Evolutionary conservation across 2,888 invertebrate species (phyloP), one percentile per base, ranked within the genome.

Genomic region (Phalera bucephala): DNA sequence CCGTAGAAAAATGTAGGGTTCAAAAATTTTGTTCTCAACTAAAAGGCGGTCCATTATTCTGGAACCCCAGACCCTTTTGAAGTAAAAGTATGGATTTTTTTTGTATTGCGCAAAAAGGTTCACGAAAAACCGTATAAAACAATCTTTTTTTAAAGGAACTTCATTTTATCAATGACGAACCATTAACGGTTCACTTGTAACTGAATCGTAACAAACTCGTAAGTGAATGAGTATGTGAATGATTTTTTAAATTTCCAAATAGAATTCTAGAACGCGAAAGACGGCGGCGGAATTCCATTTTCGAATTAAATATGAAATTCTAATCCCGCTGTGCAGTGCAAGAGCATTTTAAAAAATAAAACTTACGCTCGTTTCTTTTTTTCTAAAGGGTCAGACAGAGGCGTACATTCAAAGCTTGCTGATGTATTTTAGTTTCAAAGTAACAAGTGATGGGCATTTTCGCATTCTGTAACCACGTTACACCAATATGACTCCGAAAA

Each of bases 61-160:
- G 14, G 23, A 36, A 39, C 28, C 23, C 11, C 4, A 33, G 34
- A 52, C 56, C 56, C 44, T 47, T 49, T 38, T 33, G 2, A 20
- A 20, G 17, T 19, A 19, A 11, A 29, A n/a, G n/a, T n/a, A n/a
- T n/a, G n/a, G n/a, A n/a, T n/a, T 29, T 29, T 10, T 9, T 26
- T 17, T 32, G 20, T 26, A 31, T 37, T 34, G 20, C 19, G 26
- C 9, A 19, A 40, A 46, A 58, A 40, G 51, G 43, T 45, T 32
- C 27, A 28, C 37, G 17, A 30, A 29, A 45, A 45, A 38, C 39
- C 34, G 22, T 27, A 33, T 37, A 33, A 42, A 51, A 38, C 26
- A 56, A 59, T 40, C 56, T 59, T 51, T 32, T 38, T 45, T 34
- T 26, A 15, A 32, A 40, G 36, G 26, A 31, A 36, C 38, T 8